These are phyloP conservation scores for Cosmorhoe ocellata DNA, from an alignment of 2,888 invertebrate species.

Conservation along the genomic window DNA sequence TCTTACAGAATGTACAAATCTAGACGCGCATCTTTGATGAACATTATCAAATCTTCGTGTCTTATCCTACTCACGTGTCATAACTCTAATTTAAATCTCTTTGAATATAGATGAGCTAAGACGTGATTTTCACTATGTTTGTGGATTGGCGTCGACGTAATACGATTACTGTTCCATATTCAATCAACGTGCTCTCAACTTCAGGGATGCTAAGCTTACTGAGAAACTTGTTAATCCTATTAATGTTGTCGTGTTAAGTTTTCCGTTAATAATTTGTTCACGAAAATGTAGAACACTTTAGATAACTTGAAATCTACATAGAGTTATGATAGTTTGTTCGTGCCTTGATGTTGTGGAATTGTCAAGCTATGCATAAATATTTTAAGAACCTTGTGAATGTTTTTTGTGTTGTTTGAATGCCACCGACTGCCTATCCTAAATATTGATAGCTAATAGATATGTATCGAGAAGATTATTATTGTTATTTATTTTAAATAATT, in stretches of 20 bases:
- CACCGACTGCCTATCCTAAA: too few relatives aligned
- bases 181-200: constrained; percentile 39
- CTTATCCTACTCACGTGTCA: too few relatives aligned
- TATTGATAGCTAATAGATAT: too few relatives aligned
- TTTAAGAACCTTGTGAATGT: neutral
- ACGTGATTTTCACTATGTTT: constrained; percentile 24
- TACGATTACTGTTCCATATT: constrained; percentile 40
- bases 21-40: too few relatives aligned
- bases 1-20: too few relatives aligned
- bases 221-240: constrained; percentile 36
- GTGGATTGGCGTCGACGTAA: constrained; percentile 14
- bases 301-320: neutral
- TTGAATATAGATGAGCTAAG: constrained; percentile 7
- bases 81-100: too few relatives aligned
- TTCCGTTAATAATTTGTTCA: constrained; percentile 2
- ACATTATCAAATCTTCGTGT: too few relatives aligned
- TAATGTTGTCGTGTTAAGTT: constrained; percentile 31
- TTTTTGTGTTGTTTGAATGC: neutral
- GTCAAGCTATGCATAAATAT: too few relatives aligned
- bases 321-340: neutral
- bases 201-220: constrained; percentile 17
- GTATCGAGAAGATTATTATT: too few relatives aligned
- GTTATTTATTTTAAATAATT: too few relatives aligned
- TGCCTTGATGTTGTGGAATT: neutral
- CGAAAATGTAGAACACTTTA: neutral